Conservation (phyloP, 1,140 invertebrate species). For the Littorina saxatilis region DNA sequence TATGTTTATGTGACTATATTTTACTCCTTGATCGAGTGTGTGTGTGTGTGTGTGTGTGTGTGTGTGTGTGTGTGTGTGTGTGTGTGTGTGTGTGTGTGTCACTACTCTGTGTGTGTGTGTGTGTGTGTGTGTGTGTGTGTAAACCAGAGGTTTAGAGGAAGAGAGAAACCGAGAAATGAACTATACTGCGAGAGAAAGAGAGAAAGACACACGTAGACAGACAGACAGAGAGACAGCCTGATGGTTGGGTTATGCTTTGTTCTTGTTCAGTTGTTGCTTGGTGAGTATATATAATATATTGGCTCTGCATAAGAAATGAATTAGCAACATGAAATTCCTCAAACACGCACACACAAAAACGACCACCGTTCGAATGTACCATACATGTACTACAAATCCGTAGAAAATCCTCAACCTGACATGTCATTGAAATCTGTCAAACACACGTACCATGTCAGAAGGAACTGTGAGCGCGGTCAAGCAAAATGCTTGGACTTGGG, state of each 20-base stretch:
- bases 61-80: background rate
- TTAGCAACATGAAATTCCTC: too few species aligned
- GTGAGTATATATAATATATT: too few species aligned
- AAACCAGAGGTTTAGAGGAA: too few species aligned
- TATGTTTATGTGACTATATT: too few species aligned
- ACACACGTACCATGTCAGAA: background rate
- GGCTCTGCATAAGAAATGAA: too few species aligned
- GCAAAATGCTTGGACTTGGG: too few species aligned
- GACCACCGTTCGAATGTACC: background rate
- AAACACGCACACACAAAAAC: background rate
- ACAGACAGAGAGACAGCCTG: too few species aligned
- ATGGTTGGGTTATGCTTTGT: background rate
- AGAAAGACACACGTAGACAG: too few species aligned
- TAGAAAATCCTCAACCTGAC: background rate
- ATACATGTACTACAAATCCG: background rate
- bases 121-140: background rate
- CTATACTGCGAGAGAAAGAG: background rate
- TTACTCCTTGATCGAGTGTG: too few species aligned
- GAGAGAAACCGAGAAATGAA: too few species aligned
- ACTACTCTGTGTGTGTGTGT: background rate
- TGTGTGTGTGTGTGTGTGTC: background rate
- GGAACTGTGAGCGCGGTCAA: too few species aligned
- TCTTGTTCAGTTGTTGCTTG: background rate
- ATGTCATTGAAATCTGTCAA: background rate
- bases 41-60: constrained; percentile 1